Percentiles rank a stretch among this genome's conserved stretches.
Conservation (phyloP, 2,113 vertebrate genomes). For the Dasyprocta punctata region DNA sequence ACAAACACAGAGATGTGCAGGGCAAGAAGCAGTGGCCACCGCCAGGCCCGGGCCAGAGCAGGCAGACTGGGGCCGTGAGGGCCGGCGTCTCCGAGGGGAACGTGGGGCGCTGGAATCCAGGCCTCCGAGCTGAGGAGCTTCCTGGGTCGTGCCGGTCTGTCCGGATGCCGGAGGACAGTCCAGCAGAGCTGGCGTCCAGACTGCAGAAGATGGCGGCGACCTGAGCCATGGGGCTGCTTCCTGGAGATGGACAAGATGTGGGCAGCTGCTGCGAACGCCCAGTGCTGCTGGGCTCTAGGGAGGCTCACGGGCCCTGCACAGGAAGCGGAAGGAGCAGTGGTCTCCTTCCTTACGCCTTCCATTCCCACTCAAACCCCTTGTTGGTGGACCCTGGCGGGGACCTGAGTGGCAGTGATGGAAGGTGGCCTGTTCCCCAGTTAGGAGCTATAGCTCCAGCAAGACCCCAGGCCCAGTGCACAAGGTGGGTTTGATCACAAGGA, state of each 20-base stretch:
- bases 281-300: not conserved
- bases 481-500: not conserved
- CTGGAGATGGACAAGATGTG: not conserved
- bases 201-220: too few relatives aligned
- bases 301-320: not conserved
- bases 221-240: not conserved
- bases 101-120: not conserved
- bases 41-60: too few relatives aligned
- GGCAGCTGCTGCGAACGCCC: not conserved
- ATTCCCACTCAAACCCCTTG: not conserved
- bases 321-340: rapidly evolving
- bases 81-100: not conserved
- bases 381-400: too few relatives aligned
- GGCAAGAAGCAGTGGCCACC: not conserved
- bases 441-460: not conserved
- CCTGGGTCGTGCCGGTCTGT: not conserved
- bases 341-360: not conserved
- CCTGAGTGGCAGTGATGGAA: too few relatives aligned
- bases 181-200: not conserved
- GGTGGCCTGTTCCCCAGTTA: too few relatives aligned
- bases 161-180: too few relatives aligned
- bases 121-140: not conserved
- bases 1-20: not conserved
- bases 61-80: not conserved
- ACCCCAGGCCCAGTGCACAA: not conserved